Evolutionary conservation across 2,888 invertebrate genomes (phyloP).

Genomic region (Drosophila mercatorum): DNA sequence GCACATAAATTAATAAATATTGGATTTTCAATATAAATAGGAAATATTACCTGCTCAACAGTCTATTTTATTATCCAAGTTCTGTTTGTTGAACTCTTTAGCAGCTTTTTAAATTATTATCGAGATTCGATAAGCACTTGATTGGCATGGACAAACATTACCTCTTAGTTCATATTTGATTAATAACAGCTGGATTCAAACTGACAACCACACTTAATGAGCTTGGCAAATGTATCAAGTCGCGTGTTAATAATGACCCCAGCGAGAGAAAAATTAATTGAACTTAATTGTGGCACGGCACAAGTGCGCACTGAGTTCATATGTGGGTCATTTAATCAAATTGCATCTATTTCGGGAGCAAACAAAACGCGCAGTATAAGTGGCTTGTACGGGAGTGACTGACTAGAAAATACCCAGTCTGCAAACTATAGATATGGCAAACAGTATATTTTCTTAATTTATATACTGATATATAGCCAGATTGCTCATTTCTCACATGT

Average conservation of each 20-base stretch:
- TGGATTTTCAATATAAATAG: background rate
- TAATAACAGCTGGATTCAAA: constrained; percentile 18
- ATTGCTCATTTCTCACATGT: background rate
- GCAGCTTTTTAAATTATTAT: background rate
- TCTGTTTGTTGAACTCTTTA: background rate
- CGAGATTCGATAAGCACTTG: background rate
- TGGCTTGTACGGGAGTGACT: background rate
- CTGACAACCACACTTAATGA: constrained; percentile 24
- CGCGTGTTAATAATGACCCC: constrained; percentile 43
- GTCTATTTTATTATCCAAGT: background rate
- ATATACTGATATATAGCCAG: background rate
- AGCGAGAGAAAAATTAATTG: constrained; percentile 40
- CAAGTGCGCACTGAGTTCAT: background rate
- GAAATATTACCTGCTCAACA: too few relatives aligned
- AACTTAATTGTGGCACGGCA: constrained; percentile 53
- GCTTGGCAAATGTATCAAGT: constrained; percentile 21
- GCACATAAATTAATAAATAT: too few relatives aligned
- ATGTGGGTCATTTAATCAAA: constrained; percentile 39
- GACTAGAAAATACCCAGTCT: background rate
- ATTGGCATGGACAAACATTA: constrained; percentile 7
- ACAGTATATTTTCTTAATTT: background rate
- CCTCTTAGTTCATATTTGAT: constrained; percentile 13
- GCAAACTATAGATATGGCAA: background rate
- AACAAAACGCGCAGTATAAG: constrained; percentile 25
- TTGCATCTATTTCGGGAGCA: constrained; percentile 31